These are phyloP conservation scores for Drosophila fulvimacula DNA, from an alignment of 2,888 invertebrate genomes.

Conservation along the genomic window DNA sequence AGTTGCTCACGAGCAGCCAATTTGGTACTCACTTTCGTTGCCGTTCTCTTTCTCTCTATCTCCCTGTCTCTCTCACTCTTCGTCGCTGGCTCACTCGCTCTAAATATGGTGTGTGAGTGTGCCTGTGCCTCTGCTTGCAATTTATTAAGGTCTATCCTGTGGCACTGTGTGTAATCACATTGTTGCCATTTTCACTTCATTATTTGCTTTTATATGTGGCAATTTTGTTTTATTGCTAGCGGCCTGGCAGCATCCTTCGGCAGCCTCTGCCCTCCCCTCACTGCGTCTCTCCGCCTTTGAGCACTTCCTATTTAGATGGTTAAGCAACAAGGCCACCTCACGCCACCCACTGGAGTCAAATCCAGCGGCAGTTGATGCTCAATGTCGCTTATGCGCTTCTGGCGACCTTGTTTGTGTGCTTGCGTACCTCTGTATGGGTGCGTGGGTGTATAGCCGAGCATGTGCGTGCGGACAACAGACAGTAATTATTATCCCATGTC, in stretches of 20 bases:
- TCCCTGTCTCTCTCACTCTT: not conserved
- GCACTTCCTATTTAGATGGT: slow-evolving; percentile 68
- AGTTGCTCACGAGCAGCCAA: slow-evolving; percentile 39
- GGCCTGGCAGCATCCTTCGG: slow-evolving; percentile 56
- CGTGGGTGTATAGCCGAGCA: slow-evolving; percentile 20
- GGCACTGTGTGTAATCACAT: slow-evolving; percentile 77
- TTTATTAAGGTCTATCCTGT: slow-evolving; percentile 59
- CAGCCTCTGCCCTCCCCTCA: slow-evolving; percentile 13
- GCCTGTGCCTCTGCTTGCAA: slow-evolving; percentile 35
- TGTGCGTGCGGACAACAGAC: slow-evolving; percentile 64
- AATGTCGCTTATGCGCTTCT: slow-evolving; percentile 60
- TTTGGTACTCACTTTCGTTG: slow-evolving; percentile 7
- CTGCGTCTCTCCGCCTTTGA: slow-evolving; percentile 21
- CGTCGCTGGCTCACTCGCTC: slow-evolving; percentile 18
- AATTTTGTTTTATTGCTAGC: slow-evolving; percentile 76
- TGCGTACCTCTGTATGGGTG: slow-evolving; percentile 15
- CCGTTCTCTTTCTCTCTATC: slow-evolving; percentile 10
- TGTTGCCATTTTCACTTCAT: slow-evolving; percentile 82
- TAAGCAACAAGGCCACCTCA: slow-evolving; percentile 71
- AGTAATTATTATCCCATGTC: slow-evolving; percentile 82
- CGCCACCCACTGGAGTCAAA: slow-evolving; percentile 24
- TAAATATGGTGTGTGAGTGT: slow-evolving; percentile 1
- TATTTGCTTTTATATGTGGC: slow-evolving; percentile 78
- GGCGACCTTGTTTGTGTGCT: slow-evolving; percentile 61
- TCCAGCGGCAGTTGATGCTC: slow-evolving; percentile 36